These are phyloP conservation scores for Monarcha castaneiventris DNA, from an alignment of 2,113 vertebrate species.

Conservation along the genomic window DNA sequence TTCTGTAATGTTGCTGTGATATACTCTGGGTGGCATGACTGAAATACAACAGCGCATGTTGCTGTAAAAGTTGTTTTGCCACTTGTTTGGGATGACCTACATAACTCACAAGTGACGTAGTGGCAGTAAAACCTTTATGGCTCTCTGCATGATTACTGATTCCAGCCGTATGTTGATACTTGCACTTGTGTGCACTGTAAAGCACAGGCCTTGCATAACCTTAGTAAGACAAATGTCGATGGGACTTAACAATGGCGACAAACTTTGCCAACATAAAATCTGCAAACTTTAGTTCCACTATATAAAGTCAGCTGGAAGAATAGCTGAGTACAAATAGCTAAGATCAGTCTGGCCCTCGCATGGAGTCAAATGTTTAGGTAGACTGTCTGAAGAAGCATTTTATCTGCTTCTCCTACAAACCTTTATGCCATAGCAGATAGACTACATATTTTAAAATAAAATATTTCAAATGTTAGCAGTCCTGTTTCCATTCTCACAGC, in stretches of 20 bases:
- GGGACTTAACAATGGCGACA: neutral
- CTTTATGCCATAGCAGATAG: neutral
- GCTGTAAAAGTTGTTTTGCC: conserved; percentile 43
- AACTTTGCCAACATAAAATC: neutral
- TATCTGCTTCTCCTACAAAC: neutral
- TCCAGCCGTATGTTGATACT: neutral
- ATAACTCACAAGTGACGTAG: conserved; percentile 24
- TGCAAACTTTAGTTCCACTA: neutral
- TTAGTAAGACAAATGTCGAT: neutral
- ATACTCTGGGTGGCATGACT: neutral
- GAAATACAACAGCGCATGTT: neutral
- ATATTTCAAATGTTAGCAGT: neutral
- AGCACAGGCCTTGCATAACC: neutral
- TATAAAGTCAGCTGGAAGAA: neutral
- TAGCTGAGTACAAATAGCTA: neutral
- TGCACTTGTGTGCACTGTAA: neutral
- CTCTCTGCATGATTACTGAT: neutral
- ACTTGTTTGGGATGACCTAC: conserved; percentile 42
- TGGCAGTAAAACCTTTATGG: conserved; percentile 28
- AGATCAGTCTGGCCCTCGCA: neutral
- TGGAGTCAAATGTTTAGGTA: neutral
- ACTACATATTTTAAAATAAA: neutral
- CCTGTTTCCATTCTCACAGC: neutral
- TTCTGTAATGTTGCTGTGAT: neutral
- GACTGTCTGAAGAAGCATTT: neutral